Base-by-base conservation (phyloP, 1,140 invertebrate species). In the Drosophila pallidifrons region DNA sequence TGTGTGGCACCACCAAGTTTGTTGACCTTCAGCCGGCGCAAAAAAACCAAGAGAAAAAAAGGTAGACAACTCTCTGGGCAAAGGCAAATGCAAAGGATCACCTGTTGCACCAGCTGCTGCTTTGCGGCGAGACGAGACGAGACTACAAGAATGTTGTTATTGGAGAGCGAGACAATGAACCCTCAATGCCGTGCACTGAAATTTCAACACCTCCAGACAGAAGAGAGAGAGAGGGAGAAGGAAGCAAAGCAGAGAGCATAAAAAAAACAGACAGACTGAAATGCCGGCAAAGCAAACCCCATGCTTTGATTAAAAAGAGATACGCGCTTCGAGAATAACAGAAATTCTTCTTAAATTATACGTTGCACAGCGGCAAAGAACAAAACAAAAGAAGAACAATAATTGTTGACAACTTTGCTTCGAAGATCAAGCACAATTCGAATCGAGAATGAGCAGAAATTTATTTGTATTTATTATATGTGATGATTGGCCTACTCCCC, bases 21-120 rank as follows among this genome's bases (percentile, higher is more conserved):
- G 85, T 88, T 88, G 83, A 88, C 83, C 83, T 88, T 88, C 85
- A 85, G 63, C 77, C 71, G 67, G 68, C 67, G 20, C 20, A 25
- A 59, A 73, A 76, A 85, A 75, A 72, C 30, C 3, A 25, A 25
- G 20, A 32, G 7, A 59, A 20, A 16, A 58, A 38, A 54, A 66
- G 57, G 51, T 46, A 55, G 46, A 32, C 43, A 66, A 13, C 35
- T 25, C 41, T 4, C n/a, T 13, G 65, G 47, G 49, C n/a, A 51
- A 25, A 11, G 67, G 35, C 60, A 67, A 6, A 46, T 58, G 45
- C 65, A 72, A 59, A 83, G 83, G 83, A 88, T 88, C 83, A 88
- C 83, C 83, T 88, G 83, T 88, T 88, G 83, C 83, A 61, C 81
- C 83, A 88, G 83, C 83, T 88, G 83, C 68, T 82, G 30, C 35